Base-by-base conservation (phyloP, 2,888 invertebrate genomes). In the Epinotia bilunana region DNA sequence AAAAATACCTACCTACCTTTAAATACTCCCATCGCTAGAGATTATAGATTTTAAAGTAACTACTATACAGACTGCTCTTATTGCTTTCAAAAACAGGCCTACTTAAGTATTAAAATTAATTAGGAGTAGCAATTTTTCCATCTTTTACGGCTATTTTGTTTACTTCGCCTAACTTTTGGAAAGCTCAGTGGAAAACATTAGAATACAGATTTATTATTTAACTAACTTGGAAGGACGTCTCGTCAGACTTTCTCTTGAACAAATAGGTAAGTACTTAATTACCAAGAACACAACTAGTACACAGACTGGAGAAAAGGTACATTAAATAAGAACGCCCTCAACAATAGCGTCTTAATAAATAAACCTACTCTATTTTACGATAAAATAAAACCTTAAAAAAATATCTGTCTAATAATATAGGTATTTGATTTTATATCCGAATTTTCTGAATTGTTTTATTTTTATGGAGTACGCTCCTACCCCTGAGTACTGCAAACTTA, bases 131-230 rank as follows among this genome's bases (percentile, higher is more conserved):
- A 60, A 55, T 69, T 63, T 74, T 58, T 57, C 57, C 69, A 58
- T 60, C 28, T 60, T 74, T n/a, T n/a, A n/a, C n/a, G n/a, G n/a
- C n/a, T n/a, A n/a, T n/a, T n/a, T n/a, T n/a, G n/a, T 69, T 72
- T 57, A 53, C 60, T 61, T 61, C 39, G 55, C 20, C 69, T 39
- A 71, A 74, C 65, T 74, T 70, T 70, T 39, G n/a, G 49, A 43
- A 60, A 60, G 28, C 71, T 70, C 60, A 61, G 23, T 67, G 67
- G 55, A 55, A 71, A 67, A 61, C 71, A 55, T 46, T 71, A 39
- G 28, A 72, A 75, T 67, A 71, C 75, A 65, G 71, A 71, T 65
- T 74, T 61, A 60, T 65, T 60, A 75, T 75, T 75, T 57, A 75
- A 67, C 67, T 75, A 62, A 46, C 57, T 75, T 72, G 61, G 46